phyloP scores from a whole-genome alignment of 92 coral and sea anemone species.

The Zoanthus sociatus region DNA sequence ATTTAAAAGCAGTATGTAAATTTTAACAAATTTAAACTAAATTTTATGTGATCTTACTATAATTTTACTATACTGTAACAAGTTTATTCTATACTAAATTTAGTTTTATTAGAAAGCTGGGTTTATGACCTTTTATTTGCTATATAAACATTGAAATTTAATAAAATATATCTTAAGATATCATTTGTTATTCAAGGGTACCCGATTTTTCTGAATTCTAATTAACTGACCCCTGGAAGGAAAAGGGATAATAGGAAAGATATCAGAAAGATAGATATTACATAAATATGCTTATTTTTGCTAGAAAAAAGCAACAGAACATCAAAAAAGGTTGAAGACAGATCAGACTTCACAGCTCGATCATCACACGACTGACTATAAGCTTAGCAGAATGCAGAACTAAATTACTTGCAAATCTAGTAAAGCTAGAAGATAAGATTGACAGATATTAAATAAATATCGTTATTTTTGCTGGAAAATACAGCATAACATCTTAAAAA shows the following conservation, averaged over 20 bases:
- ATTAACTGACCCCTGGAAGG: no score
- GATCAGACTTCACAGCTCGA: constrained; percentile 36
- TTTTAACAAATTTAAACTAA: no score
- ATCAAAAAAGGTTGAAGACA: constrained; percentile 24
- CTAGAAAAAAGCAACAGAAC: constrained; percentile 39
- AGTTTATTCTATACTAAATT: no score
- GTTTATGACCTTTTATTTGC: no score
- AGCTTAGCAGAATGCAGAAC: constrained; percentile 38
- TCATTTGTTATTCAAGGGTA: no score
- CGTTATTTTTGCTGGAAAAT: constrained; percentile 37
- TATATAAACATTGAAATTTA: no score
- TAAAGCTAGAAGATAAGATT: constrained; percentile 38
- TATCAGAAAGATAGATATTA: constrained; percentile 38
- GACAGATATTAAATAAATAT: constrained; percentile 38
- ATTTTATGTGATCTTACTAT: no score
- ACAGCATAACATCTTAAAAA: constrained; percentile 37
- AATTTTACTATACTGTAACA: no score
- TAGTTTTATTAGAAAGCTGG: no score
- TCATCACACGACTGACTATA: constrained; percentile 1
- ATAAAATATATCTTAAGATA: no score
- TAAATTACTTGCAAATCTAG: constrained; percentile 42
- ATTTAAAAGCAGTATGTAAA: neutral
- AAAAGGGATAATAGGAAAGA: constrained; percentile 21
- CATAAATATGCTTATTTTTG: constrained; percentile 32
- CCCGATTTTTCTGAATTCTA: no score